Base-by-base conservation (phyloP, 2,797 vertebrate genomes). In the Salmo trutta region DNA sequence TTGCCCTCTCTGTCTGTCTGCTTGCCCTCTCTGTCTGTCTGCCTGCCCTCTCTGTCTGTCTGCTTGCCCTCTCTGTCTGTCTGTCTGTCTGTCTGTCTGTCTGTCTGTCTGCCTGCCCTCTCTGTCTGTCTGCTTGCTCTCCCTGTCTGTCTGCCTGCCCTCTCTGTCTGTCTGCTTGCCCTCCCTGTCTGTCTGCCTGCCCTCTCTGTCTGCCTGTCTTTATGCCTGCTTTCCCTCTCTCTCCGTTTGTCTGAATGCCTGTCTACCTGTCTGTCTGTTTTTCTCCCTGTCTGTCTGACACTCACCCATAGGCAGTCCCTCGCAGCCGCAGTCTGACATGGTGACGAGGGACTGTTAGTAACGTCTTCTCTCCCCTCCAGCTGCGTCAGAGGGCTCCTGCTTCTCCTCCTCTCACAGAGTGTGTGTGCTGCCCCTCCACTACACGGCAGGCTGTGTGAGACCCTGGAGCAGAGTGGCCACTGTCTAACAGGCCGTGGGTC, bases 321-420 rank as follows among this genome's bases (percentile, higher is more conserved):
- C 41, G 10, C 41, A 47, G n/a, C 98, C 97, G 86, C 96, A 96
- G 95, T 99, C 97, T 76, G 97, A 98, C 97, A 99, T 98, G 88
- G 91, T 92, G 90, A 24, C 14, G 88, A 4, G 71, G 83, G 29
- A 68, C 62, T 68, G 33, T 75, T 83, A 77, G 78, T 69, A 66
- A 66, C 21, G 68, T 24, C 68, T n/a, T 86, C 79, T 54, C 82
- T 79, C 82, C 29, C 29, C 81, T 88, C 76, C 84, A 75, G 71
- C 72, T 53, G 79, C 66, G 75, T 76, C 74, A 67, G 59, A 7
- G 70, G 67, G 71, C 59, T 73, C 24, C 70, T 78, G 81, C 65
- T 54, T 75, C 69, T 66, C 68, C 47, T 59, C 59, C 79, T 75
- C 66, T 75, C 67, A 31, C 41, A 81, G n/a, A 12, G 17, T 14